Evolutionary conservation across 1,140 invertebrate species (phyloP), one percentile per base, ranked within the genome.

Genomic region (honey bee (Apis mellifera)): DNA sequence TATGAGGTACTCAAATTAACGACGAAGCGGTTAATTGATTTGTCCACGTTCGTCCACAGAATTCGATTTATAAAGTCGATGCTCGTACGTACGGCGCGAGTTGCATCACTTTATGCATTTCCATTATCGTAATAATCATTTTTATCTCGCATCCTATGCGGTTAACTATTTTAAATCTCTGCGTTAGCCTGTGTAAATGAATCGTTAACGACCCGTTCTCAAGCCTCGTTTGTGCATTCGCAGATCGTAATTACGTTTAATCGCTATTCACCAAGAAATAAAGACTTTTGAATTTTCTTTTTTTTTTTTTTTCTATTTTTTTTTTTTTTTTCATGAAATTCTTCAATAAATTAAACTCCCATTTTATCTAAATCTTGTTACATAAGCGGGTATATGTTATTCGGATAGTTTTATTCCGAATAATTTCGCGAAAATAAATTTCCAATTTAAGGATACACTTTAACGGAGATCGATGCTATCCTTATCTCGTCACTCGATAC

Each of bases 51-150:
- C 26, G 68, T 48, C 12, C 3, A 9, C 5, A n/a, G 54, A 59
- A 50, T 69, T 19, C 23, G 9, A 48, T 55, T 65, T 48, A 17
- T 26, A 19, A 21, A 23, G 9, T 21, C 12, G 17, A 17, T 50
- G 42, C 3, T 15, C 11, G 21, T 5, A 19, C 32, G 62, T 19
- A 19, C 23, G 48, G n/a, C 1, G 54, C 0, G 11, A 15, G 12
- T 48, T 68, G 65, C 15, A 19, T 50, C 57, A 50, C 52, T 75
- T 32, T 21, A 19, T 32, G 42, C 32, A 0, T 8, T 12, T 48
- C 42, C 23, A 59, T 81, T 81, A 81, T 75, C 71, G 23, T 75
- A 57, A 66, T 52, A 75, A 75, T 1, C 9, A 48, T 55, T 57
- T 52, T 42, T 52, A 26, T 19, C 23, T 13, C 19, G 11, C 1